Evolutionary conservation across 1,140 invertebrate genomes (phyloP).

Genomic region (Anastatus disparis): DNA sequence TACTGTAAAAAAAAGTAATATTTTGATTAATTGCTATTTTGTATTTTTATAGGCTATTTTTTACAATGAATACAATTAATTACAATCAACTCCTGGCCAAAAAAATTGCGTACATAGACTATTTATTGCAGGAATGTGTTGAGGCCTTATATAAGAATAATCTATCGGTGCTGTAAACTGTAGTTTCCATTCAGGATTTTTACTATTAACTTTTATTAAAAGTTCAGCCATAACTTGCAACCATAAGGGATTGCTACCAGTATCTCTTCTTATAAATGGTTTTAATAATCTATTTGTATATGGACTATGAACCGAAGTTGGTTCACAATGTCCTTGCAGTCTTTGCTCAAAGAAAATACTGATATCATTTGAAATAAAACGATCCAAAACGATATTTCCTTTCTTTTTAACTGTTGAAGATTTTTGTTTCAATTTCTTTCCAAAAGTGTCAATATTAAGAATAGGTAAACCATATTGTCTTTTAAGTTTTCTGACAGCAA

Average conservation of each 20-base stretch:
- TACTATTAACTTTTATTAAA: constrained; percentile 71
- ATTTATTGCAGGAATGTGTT: constrained; percentile 89
- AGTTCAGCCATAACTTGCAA: constrained; percentile 79
- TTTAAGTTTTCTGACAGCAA: constrained; percentile 72
- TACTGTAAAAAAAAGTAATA: constrained; percentile 79
- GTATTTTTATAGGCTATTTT: no score
- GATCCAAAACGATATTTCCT: constrained; percentile 61
- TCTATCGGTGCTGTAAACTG: constrained; percentile 72
- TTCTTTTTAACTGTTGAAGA: constrained; percentile 36
- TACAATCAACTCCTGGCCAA: constrained; percentile 92
- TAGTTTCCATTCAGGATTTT: constrained; percentile 64
- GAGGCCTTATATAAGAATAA: constrained; percentile 86
- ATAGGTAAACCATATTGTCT: constrained; percentile 69
- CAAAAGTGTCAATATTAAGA: constrained; percentile 69
- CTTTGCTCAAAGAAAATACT: constrained; percentile 59
- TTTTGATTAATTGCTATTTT: no score
- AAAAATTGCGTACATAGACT: constrained; percentile 84
- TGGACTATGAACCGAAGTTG: constrained; percentile 70
- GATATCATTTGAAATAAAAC: constrained; percentile 59
- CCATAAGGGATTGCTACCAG: constrained; percentile 73
- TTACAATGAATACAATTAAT: constrained; percentile 55
- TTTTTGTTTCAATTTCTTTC: constrained; percentile 42
- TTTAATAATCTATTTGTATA: constrained; percentile 77
- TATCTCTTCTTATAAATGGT: constrained; percentile 82
- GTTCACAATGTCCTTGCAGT: constrained; percentile 67